Evolutionary conservation across 2,888 invertebrate genomes (phyloP), one percentile per base, ranked within the genome.

Genomic region (Dysmachus trigonus): DNA sequence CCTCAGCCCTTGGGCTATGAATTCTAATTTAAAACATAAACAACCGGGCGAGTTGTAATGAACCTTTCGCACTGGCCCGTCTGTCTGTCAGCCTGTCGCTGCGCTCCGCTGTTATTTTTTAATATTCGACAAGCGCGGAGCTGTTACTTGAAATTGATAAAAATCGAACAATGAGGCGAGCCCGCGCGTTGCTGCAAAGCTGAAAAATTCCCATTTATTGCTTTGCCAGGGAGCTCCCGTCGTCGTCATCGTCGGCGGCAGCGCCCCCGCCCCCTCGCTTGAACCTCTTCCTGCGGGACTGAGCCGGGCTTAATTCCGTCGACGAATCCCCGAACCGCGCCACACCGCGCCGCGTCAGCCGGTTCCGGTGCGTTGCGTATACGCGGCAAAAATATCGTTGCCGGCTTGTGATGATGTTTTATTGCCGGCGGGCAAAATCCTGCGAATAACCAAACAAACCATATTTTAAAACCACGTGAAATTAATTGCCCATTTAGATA

Each of bases 401-500:
- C 83, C 83, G 30, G 30, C 72, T 38, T 38, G 72, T 83, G 83
- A 83, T 83, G 83, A 83, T 83, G 72, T 72, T 83, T 83, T 72
- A 83, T 72, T 8, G 71, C 83, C 83, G 83, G 38, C 83, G 83
- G 83, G 71, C 27, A 83, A 72, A 83, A 38, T 83, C 83, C 83
- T 72, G 83, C 47, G 83, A 83, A 83, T 71, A 83, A 83, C 83
- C 83, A 83, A 83, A 83, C 83, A 83, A 83, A 83, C 83, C 83
- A 83, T 83, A 83, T 83, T 83, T 83, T 72, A 83, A 83, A 83
- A 83, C 83, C 83, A 83, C 72, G 83, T 72, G 83, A 83, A 83
- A 83, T 83, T 83, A 83, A 83, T 83, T 83, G 83, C 83, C 83
- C 83, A 83, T 83, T 83, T 83, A 83, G 83, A 83, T 83, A 83